Evolutionary conservation across 2,888 invertebrate genomes (phyloP).

Genomic region (Pachliopta kotzebuea): DNA sequence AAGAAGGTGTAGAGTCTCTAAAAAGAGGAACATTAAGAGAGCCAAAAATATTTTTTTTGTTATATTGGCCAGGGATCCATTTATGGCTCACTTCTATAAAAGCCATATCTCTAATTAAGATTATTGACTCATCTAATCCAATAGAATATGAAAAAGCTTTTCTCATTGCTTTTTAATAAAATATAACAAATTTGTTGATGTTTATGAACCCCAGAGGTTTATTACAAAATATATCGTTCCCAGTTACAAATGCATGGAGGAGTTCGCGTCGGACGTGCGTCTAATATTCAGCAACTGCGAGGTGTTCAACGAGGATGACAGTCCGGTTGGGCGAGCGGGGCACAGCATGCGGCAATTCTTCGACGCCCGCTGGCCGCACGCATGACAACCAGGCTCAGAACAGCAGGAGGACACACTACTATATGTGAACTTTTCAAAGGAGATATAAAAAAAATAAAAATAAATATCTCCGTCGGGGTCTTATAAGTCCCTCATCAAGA

Average conservation of each 20-base stretch:
- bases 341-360: constrained; percentile 96
- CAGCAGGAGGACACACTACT: constrained; percentile 18
- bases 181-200: no score
- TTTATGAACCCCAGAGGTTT: no score
- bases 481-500: background rate
- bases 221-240: background rate
- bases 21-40: no score
- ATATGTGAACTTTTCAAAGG: background rate
- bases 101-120: no score
- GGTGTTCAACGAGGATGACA: constrained; percentile 98
- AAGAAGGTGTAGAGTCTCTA: no score
- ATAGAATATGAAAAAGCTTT: no score
- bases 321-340: constrained; percentile 97
- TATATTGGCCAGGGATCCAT: no score
- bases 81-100: no score
- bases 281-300: constrained; percentile 99
- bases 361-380: constrained; percentile 92
- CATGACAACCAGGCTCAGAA: constrained; percentile 29
- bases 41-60: no score
- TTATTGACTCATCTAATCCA: no score
- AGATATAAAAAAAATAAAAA: no score
- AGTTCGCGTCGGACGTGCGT: constrained; percentile 95
- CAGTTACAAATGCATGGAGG: constrained; percentile 96
- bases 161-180: no score
- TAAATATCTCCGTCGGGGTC: background rate